Conservation (phyloP, 2,113 vertebrate genomes). For the Edolisoma coerulescens region DNA sequence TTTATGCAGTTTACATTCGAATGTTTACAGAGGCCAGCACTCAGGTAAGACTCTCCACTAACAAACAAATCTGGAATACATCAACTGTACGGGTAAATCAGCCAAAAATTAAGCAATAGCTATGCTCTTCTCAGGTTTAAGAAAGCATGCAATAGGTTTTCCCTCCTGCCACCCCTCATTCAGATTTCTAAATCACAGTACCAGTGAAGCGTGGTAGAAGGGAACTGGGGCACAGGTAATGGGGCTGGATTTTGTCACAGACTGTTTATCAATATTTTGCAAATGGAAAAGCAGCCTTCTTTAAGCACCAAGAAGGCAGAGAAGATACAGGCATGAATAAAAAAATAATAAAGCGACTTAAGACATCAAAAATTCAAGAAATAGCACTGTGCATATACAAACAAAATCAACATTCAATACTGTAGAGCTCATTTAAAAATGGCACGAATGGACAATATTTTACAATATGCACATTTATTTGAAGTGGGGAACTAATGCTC, state of each 20-base stretch:
- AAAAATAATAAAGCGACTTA: slow-evolving; percentile 45
- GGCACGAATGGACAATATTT: slow-evolving; percentile 54
- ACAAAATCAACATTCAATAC: slow-evolving; percentile 40
- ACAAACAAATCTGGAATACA: slow-evolving; percentile 68
- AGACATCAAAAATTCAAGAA: slow-evolving; percentile 46
- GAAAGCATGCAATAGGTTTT: slow-evolving; percentile 48
- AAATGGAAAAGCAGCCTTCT: slow-evolving; percentile 46
- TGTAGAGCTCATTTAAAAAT: slow-evolving; percentile 55
- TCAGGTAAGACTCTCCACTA: slow-evolving; percentile 64
- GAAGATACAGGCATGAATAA: slow-evolving; percentile 38
- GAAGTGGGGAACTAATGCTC: slow-evolving; percentile 55
- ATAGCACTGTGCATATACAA: slow-evolving; percentile 54
- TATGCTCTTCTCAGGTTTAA: slow-evolving; percentile 18
- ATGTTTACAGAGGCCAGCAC: slow-evolving; percentile 67
- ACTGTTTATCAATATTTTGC: slow-evolving; percentile 25
- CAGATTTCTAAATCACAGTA: slow-evolving; percentile 9
- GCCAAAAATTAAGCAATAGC: slow-evolving; percentile 57
- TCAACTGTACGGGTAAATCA: slow-evolving; percentile 60
- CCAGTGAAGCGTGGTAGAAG: background rate
- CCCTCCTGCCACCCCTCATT: slow-evolving; percentile 19
- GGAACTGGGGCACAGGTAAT: slow-evolving; percentile 19
- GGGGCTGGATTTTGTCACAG: slow-evolving; percentile 41
- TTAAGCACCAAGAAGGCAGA: slow-evolving; percentile 55
- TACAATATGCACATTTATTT: slow-evolving; percentile 72
- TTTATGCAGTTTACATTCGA: slow-evolving; percentile 72